Percentiles rank a stretch among this genome's conserved stretches.
Conservation (phyloP, 2,113 vertebrate species). For the Nansenia antarctica region DNA sequence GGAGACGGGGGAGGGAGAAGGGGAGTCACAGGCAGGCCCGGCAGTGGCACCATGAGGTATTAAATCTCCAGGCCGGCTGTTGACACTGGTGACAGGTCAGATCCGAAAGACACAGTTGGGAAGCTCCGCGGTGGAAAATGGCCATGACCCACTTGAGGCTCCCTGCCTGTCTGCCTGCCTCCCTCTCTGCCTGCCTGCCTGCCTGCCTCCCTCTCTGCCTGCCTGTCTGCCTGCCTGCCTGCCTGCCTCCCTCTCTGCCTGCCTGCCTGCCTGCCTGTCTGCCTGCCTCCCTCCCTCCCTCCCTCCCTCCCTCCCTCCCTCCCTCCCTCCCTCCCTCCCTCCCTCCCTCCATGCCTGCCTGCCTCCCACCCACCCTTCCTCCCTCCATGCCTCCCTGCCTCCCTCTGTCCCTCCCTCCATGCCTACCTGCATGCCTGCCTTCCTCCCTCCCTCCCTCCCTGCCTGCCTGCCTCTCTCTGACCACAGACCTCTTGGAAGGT, state of each 20-base stretch:
- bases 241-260: background rate
- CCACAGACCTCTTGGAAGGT: too few species aligned
- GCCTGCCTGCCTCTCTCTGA: background rate
- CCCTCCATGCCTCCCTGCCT: too few species aligned
- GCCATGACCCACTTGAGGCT: slow-evolving; percentile 1
- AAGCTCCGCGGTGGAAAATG: slow-evolving; percentile 38
- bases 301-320: too few species aligned
- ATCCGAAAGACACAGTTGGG: slow-evolving; percentile 66
- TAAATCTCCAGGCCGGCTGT: slow-evolving; percentile 67
- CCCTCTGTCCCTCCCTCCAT: too few species aligned
- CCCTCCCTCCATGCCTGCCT: too few species aligned
- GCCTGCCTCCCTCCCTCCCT: background rate
- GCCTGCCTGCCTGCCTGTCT: background rate
- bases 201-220: background rate
- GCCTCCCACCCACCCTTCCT: too few species aligned
- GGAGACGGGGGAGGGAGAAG: slow-evolving; percentile 36
- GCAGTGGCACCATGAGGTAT: slow-evolving; percentile 55
- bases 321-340: background rate
- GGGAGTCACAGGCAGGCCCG: slow-evolving; percentile 31
- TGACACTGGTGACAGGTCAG: slow-evolving; percentile 66
- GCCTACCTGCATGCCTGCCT: background rate
- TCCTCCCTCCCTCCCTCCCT: too few species aligned
- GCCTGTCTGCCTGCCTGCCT: background rate
- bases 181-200: background rate
- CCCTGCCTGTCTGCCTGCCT: background rate